Conservation (phyloP, 2,888 invertebrate species). For the Cataglyphis livida region DNA sequence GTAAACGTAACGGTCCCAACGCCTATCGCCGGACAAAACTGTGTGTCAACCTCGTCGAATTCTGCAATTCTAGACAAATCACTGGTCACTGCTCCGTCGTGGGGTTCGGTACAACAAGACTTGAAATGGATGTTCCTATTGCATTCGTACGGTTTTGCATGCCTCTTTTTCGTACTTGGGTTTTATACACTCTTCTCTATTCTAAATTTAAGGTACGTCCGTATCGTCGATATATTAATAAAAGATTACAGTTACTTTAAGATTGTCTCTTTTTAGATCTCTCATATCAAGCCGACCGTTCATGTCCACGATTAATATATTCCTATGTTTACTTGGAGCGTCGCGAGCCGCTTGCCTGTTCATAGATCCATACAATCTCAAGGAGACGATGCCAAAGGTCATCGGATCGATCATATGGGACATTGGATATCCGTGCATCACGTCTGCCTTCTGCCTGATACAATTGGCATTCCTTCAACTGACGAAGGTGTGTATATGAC, state of each 20-base stretch:
- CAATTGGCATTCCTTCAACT: constrained; percentile 87
- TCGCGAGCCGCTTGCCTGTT: constrained; percentile 87
- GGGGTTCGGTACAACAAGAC: constrained; percentile 84
- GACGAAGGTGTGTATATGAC: constrained; percentile 85
- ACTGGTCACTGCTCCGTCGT: constrained; percentile 80
- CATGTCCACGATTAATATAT: constrained; percentile 87
- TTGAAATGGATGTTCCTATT: constrained; percentile 87
- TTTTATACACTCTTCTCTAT: constrained; percentile 87
- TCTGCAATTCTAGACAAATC: constrained; percentile 75
- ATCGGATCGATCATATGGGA: constrained; percentile 87
- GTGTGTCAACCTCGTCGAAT: constrained; percentile 75
- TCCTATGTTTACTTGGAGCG: constrained; percentile 86
- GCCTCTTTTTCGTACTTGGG: constrained; percentile 87
- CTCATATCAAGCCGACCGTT: constrained; percentile 87
- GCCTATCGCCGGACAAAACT: constrained; percentile 75
- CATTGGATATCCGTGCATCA: constrained; percentile 87
- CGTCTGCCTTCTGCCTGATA: constrained; percentile 87
- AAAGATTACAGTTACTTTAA: background rate
- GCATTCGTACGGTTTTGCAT: constrained; percentile 87
- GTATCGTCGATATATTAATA: background rate
- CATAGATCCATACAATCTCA: constrained; percentile 88
- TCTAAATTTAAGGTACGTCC: constrained; percentile 86
- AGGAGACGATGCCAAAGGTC: constrained; percentile 87
- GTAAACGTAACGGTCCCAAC: constrained; percentile 75
- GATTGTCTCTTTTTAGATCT: constrained; percentile 82